Evolutionary conservation across 1,140 invertebrate species (phyloP).

Genomic region (Musca domestica): DNA sequence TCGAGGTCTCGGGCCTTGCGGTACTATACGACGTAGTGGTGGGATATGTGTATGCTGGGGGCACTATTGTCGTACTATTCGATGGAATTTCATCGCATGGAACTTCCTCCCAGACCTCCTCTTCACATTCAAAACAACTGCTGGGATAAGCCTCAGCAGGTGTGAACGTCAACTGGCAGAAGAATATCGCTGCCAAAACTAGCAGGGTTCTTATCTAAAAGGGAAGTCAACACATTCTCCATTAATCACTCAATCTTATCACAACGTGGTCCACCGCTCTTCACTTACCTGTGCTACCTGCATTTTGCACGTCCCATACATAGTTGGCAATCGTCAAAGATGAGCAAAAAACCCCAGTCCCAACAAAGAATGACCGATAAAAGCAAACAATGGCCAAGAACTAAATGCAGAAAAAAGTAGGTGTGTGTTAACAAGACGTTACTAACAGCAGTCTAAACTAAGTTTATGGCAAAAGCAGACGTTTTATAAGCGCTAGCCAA

Average conservation of each 20-base stretch:
- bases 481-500: neutral
- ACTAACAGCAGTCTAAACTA: neutral
- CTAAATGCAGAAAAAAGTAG: no score
- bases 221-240: neutral
- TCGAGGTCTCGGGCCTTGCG: neutral
- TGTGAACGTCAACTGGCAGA: neutral
- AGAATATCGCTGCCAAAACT: neutral
- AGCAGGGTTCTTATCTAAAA: neutral
- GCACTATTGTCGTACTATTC: conserved; percentile 27
- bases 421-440: conserved; percentile 9
- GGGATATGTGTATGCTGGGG: no score
- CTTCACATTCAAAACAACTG: conserved; percentile 45
- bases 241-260: neutral
- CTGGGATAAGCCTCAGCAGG: conserved; percentile 15
- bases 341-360: no score
- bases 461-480: neutral
- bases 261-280: neutral
- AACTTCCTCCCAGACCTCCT: conserved; percentile 50
- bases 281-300: neutral
- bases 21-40: conserved; percentile 5
- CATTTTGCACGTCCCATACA: conserved; percentile 15
- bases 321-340: no score
- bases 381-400: no score
- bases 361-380: no score
- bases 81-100: conserved; percentile 38